A percentile compares a stretch with the other conserved stretches of the same genome.
These are phyloP conservation scores for Nematopogon swammerdamellus DNA, from an alignment of 2,888 invertebrate genomes.

Conservation along the genomic window DNA sequence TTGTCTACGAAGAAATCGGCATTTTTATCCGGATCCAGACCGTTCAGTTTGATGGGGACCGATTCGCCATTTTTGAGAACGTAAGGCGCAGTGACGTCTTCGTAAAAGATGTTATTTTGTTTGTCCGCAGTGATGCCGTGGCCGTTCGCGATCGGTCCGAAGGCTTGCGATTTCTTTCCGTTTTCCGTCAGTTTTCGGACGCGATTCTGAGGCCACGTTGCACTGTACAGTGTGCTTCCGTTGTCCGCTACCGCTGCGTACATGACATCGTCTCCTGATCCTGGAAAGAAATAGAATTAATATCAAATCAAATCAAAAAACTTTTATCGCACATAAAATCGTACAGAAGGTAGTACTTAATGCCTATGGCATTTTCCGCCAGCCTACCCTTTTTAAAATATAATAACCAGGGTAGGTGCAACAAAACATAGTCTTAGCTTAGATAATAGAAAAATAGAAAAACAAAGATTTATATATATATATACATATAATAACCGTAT, in stretches of 20 bases:
- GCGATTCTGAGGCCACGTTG: constrained; percentile 45
- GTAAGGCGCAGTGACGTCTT: constrained; percentile 38
- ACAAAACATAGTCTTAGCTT: too few relatives aligned
- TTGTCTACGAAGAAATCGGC: constrained; percentile 33
- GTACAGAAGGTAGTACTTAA: too few relatives aligned
- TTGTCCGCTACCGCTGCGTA: constrained; percentile 29
- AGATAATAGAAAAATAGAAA: too few relatives aligned
- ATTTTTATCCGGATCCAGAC: constrained; percentile 34
- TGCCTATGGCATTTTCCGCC: too few relatives aligned
- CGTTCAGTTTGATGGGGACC: constrained; percentile 38
- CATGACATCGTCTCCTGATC: constrained; percentile 44
- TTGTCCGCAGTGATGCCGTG: constrained; percentile 40
- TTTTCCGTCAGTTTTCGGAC: constrained; percentile 36
- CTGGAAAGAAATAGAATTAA: too few relatives aligned
- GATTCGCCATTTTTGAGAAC: constrained; percentile 26
- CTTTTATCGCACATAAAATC: too few relatives aligned
- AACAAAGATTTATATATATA: too few relatives aligned
- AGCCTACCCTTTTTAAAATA: too few relatives aligned
- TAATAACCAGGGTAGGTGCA: too few relatives aligned
- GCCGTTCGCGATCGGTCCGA: constrained; percentile 35
- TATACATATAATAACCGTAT: too few relatives aligned
- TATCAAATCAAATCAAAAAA: too few relatives aligned
- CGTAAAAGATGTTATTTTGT: constrained; percentile 38
- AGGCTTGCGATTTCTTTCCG: constrained; percentile 25
- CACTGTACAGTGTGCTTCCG: constrained; percentile 33